Percentiles rank a stretch among this genome's conserved stretches.
phyloP scores from a whole-genome alignment of 2,797 vertebrate species.

The Poecilia velifera region DNA sequence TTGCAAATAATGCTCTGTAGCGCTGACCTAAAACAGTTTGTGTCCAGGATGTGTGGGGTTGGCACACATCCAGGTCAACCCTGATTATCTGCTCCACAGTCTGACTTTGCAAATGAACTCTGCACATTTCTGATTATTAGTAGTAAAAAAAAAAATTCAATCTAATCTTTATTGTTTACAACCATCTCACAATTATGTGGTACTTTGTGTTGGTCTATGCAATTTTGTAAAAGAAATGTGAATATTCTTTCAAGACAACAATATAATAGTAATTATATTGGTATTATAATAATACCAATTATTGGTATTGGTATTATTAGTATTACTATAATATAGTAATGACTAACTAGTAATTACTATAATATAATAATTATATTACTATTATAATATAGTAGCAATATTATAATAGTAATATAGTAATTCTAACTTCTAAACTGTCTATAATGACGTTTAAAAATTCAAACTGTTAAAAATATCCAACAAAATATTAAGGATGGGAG shows the following conservation, averaged over 20 bases:
- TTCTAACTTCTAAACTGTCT: background rate
- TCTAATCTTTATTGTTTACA: background rate
- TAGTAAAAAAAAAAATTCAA: too few relatives aligned
- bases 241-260: background rate
- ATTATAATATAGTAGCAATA: too few relatives aligned
- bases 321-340: too few relatives aligned
- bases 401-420: background rate
- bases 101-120: too few relatives aligned
- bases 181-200: background rate
- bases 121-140: too few relatives aligned
- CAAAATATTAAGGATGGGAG: constrained; percentile 22
- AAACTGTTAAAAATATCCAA: background rate
- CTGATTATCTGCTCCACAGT: too few relatives aligned
- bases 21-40: background rate
- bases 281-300: too few relatives aligned
- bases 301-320: too few relatives aligned
- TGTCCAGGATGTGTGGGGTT: background rate
- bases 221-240: background rate
- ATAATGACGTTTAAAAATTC: constrained; percentile 20
- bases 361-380: too few relatives aligned
- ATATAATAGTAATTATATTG: too few relatives aligned
- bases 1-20: background rate
- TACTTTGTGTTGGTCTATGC: background rate
- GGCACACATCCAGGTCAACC: background rate
- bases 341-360: too few relatives aligned